Evolutionary conservation across 2,113 vertebrate species (phyloP).

Genomic region (Crypturellus undulatus): DNA sequence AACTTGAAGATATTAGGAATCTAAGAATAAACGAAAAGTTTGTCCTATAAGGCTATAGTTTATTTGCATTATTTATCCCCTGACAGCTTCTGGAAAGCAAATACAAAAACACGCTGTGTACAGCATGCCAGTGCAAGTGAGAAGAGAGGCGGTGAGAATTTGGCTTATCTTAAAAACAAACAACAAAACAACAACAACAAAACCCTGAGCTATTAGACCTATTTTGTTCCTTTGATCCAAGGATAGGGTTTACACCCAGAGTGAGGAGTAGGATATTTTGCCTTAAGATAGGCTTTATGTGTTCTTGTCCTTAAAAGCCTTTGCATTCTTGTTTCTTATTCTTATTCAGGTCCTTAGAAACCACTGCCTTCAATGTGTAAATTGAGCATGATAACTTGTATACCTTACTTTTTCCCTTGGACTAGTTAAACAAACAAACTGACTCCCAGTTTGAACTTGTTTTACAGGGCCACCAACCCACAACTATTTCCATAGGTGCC

Average conservation of each 20-base stretch:
- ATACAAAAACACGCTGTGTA: neutral
- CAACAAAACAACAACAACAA: too few relatives aligned
- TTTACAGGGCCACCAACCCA: neutral
- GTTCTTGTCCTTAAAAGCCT: neutral
- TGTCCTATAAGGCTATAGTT: neutral
- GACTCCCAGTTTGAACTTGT: neutral
- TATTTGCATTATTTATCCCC: neutral
- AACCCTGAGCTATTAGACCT: neutral
- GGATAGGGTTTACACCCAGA: neutral
- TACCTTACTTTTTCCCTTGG: neutral
- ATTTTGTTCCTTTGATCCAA: constrained; percentile 36
- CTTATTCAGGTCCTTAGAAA: neutral
- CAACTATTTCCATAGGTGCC: neutral
- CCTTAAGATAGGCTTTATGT: constrained; percentile 8
- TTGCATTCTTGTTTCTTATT: neutral
- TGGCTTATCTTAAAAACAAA: constrained; percentile 17
- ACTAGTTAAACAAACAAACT: neutral
- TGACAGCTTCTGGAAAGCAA: neutral
- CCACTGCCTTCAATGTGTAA: neutral
- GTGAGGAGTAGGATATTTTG: neutral
- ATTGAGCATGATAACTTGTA: neutral
- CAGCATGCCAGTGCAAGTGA: neutral
- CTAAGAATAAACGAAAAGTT: neutral
- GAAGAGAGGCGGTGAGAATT: neutral
- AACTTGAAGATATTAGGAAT: neutral